Base-by-base conservation (phyloP, 2,888 invertebrate genomes). In the Odontocolon sp. region DNA sequence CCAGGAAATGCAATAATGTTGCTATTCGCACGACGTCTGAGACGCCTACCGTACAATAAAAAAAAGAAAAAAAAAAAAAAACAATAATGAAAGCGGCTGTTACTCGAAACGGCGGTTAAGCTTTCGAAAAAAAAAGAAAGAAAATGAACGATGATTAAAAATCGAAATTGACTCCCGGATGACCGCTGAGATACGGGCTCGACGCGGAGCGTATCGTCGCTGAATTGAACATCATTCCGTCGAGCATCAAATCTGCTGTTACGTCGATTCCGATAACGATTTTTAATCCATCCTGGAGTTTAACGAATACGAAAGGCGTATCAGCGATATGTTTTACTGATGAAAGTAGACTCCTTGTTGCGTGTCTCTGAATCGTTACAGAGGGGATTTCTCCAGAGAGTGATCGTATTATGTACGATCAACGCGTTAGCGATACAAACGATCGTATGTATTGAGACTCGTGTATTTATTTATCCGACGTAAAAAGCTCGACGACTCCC, bases 281-380 rank as follows among this genome's bases (percentile, higher is more conserved):
- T 52, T 14, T 61, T 63, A 28, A 50, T 33, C 21, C 56, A 64
- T 28, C 47, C 36, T 56, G 59, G 14, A n/a, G 14, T 4, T 26
- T 4, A 45, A 54, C 45, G 36, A 45, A 54, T 50, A 45, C 63
- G 28, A 28, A 38, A 63, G 47, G 33, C 21, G 36, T 47, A 36
- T 36, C 33, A 11, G 33, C 47, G 47, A 63, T 42, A 63, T 21
- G 45, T 18, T 18, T 47, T 40, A 59, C 59, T 61, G 76, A 76
- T 61, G 70, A 61, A 70, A 66, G 52, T 47, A 52, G 18, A 54
- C 54, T 70, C 38, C 9, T 54, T 50, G 66, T 76, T 71, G 61
- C 66, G 66, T 61, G 59, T 54, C 21, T 31, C 33, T 42, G 36
- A 42, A 31, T 52, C 5, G 31, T 23, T 3, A 6, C 42, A 6